A percentile compares a stretch with the other conserved stretches of the same genome.
Conservation (phyloP, 2,888 invertebrate genomes). For the Drosophila lacicola region DNA sequence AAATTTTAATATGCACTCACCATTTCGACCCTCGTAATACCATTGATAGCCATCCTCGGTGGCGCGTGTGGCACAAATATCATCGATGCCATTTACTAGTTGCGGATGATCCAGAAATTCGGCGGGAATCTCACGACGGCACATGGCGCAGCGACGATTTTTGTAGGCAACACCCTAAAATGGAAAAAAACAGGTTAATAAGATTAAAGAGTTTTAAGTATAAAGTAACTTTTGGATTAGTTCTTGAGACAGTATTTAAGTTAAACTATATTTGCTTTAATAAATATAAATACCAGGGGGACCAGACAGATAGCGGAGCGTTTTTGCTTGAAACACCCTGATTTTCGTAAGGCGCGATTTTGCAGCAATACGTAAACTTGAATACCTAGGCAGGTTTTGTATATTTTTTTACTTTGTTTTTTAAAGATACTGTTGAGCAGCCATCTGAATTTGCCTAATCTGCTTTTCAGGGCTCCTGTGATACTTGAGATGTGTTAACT, state of each 20-base stretch:
- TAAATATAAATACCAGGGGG: too few species aligned
- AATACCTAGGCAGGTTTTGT: too few species aligned
- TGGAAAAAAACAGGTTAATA: not conserved
- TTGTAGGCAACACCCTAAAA: slow-evolving; percentile 92
- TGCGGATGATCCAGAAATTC: slow-evolving; percentile 95
- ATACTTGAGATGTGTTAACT: too few species aligned
- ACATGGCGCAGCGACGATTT: slow-evolving; percentile 96
- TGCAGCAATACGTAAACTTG: too few species aligned
- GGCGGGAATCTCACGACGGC: slow-evolving; percentile 94
- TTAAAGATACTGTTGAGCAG: too few species aligned
- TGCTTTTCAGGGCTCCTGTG: too few species aligned
- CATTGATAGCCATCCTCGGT: slow-evolving; percentile 92
- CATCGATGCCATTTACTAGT: slow-evolving; percentile 87
- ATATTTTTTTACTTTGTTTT: too few species aligned
- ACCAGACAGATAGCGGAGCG: too few species aligned
- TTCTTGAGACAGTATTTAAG: not conserved
- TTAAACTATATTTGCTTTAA: not conserved
- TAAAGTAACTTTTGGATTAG: too few species aligned
- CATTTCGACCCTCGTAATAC: slow-evolving; percentile 98
- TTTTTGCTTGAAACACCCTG: too few species aligned
- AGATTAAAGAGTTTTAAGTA: not conserved
- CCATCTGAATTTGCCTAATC: too few species aligned
- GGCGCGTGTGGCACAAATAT: slow-evolving; percentile 85
- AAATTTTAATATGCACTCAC: slow-evolving; percentile 86
- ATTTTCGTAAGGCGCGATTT: too few species aligned